These are phyloP conservation scores for Enteromius radiatus DNA, from an alignment of 2,797 vertebrate species.

Conservation along the genomic window DNA sequence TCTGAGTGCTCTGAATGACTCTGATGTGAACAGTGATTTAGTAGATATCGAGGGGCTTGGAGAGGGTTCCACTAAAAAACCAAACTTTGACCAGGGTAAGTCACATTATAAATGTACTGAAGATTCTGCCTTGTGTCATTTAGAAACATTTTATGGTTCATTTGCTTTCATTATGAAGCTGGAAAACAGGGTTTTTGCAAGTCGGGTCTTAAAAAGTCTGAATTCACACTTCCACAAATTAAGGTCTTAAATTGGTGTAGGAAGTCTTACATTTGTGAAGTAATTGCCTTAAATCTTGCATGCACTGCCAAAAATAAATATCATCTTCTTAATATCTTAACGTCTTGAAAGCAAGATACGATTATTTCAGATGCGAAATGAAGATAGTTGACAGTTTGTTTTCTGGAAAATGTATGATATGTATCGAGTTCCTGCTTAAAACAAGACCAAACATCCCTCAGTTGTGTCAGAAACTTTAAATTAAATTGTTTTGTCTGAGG, in stretches of 20 bases:
- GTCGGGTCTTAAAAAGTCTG: neutral
- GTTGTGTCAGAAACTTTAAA: neutral
- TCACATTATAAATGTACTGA: neutral
- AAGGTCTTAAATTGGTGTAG: too few species aligned
- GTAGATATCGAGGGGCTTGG: constrained; percentile 91
- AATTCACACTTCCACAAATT: neutral
- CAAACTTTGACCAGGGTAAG: constrained; percentile 91
- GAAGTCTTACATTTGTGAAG: neutral
- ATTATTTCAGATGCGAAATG: neutral
- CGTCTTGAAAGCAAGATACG: neutral
- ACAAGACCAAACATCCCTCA: neutral
- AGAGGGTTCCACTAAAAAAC: constrained; percentile 85
- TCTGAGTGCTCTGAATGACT: constrained; percentile 90
- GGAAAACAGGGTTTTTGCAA: neutral
- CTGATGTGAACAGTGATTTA: constrained; percentile 89
- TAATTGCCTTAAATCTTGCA: neutral
- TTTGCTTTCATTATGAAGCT: neutral
- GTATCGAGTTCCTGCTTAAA: neutral
- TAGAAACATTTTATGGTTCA: neutral
- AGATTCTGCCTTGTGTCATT: neutral
- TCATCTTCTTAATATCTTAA: neutral
- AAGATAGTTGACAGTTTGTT: neutral
- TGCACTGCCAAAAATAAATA: too few species aligned
- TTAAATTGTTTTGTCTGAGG: too few species aligned
- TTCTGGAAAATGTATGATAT: neutral